Base-by-base conservation (phyloP, 2,797 vertebrate species). In the Aeoliscus strigatus region DNA sequence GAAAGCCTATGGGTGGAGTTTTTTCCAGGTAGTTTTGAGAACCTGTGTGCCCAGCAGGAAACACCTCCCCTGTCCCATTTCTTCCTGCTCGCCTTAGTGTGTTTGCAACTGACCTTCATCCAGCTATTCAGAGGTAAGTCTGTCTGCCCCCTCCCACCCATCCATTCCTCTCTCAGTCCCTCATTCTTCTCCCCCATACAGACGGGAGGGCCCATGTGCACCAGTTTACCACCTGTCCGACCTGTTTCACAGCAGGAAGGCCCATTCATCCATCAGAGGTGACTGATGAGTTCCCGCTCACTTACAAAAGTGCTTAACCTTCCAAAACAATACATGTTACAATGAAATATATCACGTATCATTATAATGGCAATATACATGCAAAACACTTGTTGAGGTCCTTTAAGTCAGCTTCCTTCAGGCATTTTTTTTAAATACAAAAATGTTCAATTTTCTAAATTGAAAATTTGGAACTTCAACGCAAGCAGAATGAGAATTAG, bases 191-290 rank as follows among this genome's bases (percentile, higher is more conserved):
- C 18, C n/a, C 17, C 52, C 17, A 56, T 31, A 49, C 52, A 50
- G 37, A 51, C 2, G 31, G 70, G 75, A 2, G 70, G 53, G 53
- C 12, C 56, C 42, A 14, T 7, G 15, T 48, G 57, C 28, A 55
- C 47, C 39, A 56, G 21, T 66, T 68, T 60, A 34, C 37, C 57
- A 78, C 80, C 72, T 66, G 80, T 13, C 51, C 8, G 43, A 86
- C 84, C 32, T 44, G 83, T 88, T 86, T 73, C 8, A 11, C 2
- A 3, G 45, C 14, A n/a, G n/a, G n/a, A n/a, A n/a, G n/a, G n/a
- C n/a, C n/a, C n/a, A n/a, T n/a, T n/a, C n/a, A n/a, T n/a, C n/a
- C n/a, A n/a, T n/a, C n/a, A n/a, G n/a, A n/a, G n/a, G n/a, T n/a
- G n/a, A n/a, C n/a, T n/a, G n/a, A n/a, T n/a, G n/a, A n/a, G n/a